Base-by-base conservation (phyloP, 2,888 invertebrate genomes). In the Ectropis crepuscularia region DNA sequence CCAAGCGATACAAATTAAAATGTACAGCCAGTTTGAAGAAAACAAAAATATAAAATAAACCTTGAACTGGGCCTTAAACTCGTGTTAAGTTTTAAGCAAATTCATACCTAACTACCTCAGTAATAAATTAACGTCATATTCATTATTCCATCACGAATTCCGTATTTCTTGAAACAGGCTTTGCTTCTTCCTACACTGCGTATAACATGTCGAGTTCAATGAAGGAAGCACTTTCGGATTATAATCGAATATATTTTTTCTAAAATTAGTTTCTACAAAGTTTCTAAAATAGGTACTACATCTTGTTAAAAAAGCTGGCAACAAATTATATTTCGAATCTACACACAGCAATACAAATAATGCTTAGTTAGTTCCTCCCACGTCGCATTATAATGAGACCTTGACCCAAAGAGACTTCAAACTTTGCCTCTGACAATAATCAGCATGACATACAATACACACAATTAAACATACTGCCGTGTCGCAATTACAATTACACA, bases 71-170 rank as follows among this genome's bases (percentile, higher is more conserved):
- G 8, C 55, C 39, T 47, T 55, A 55, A 55, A 39, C 38, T 45
- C 36, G 11, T 12, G 46, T 43, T 7, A 55, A 55, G 38, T 39
- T 55, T 39, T 46, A 47, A 28, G 55, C 39, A 55, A 16, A 55
- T 55, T 39, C 46, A 47, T 38, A 7, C 55, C 16, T 95, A 69
- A 74, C 69, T 37, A 42, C 38, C 61, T 54, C 12, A 11, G n/a
- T 38, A 38, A 41, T 61, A 42, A 49, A 49, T 55, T 49, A 61
- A 54, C 16, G 46, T 53, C 53, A 49, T 63, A 61, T 46, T 51
- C 36, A 58, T 49, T 57, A 53, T 53, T 46, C 45, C 41, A 57
- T 61, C 12, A 43, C 53, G 59, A 61, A 65, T 64, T 65, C 59
- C 36, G 57, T 54, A 49, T 64, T 55, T n/a, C 41, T 45, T 55